Evolutionary conservation across 2,888 invertebrate species (phyloP), one percentile per base, ranked within the genome.

Genomic region (Andrena chrysosceles): DNA sequence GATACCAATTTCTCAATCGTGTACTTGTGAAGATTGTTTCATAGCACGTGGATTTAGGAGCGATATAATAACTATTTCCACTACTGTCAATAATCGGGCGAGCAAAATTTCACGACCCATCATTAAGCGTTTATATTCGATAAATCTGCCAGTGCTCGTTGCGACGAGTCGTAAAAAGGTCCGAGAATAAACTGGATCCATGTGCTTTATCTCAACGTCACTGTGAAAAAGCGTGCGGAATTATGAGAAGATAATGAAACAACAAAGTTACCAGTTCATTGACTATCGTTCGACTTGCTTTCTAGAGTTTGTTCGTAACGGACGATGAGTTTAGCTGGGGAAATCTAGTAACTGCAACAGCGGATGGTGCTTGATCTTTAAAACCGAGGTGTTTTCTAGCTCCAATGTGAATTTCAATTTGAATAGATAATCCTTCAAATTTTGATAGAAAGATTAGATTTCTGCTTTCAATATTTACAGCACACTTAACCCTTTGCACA

Each of bases 31-130:
- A 42, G 4, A 42, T 42, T 16, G 42, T 42, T 42, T 42, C 42
- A 5, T 42, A 42, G 16, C 42, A 42, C 42, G 42, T 42, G 13
- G 16, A 42, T 42, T 42, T 42, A 42, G 3, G 42, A 1, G 4
- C 42, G 42, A 13, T 4, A 16, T 16, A 42, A 16, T 42, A 42
- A 42, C 13, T 16, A 42, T 42, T 42, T 42, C 42, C 13, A 16
- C 4, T 16, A 42, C 42, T 3, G 42, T 31, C 16, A 48, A 23
- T 60, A 70, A 76, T 59, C 70, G 42, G 7, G 33, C 56, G 42
- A 49, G 5, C 42, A 60, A 8, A 62, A 63, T 66, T 86, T 86
- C 80, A 86, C 69, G 72, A 74, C 13, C 60, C 49, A 71, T 71
- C 76, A 67, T 83, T 54, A 72, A 31, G 35, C 59, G 23, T 72